A percentile compares a stretch with the other conserved stretches of the same genome.
Conservation (phyloP, 2,888 invertebrate genomes). For the Macrostomum cliftonense region DNA sequence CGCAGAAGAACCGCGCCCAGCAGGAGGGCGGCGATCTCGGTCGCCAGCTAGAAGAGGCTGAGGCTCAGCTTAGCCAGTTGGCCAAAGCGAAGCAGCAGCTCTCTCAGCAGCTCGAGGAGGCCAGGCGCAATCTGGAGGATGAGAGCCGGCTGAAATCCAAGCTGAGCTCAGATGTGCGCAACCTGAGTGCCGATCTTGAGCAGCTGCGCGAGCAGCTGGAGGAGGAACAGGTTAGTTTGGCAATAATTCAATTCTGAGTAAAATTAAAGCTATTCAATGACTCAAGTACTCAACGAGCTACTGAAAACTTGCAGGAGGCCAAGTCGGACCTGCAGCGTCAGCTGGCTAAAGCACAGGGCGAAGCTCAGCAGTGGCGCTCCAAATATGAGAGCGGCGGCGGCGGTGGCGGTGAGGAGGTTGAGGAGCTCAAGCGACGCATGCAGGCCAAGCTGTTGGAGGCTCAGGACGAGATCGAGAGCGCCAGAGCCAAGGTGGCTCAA, state of each 20-base stretch:
- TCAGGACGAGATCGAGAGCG: slow-evolving; percentile 60
- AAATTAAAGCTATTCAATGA: slow-evolving; percentile 2
- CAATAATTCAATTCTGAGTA: neutral
- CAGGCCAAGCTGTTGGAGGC: slow-evolving; percentile 89
- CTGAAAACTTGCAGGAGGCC: slow-evolving; percentile 47
- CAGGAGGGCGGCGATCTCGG: slow-evolving; percentile 89
- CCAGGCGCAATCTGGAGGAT: slow-evolving; percentile 89
- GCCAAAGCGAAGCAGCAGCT: slow-evolving; percentile 76
- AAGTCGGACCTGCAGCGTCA: slow-evolving; percentile 96
- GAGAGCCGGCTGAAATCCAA: slow-evolving; percentile 45
- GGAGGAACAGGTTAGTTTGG: slow-evolving; percentile 76
- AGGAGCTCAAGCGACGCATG: slow-evolving; percentile 46
- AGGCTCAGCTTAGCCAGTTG: slow-evolving; percentile 78
- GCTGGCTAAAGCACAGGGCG: slow-evolving; percentile 92
- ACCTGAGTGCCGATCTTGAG: slow-evolving; percentile 94
- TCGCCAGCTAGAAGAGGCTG: slow-evolving; percentile 91
- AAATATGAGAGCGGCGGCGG: slow-evolving; percentile 77
- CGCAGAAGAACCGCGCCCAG: slow-evolving; percentile 73
- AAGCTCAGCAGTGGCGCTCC: slow-evolving; percentile 87
- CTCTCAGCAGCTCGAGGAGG: slow-evolving; percentile 86
- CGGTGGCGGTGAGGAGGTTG: slow-evolving; percentile 44
- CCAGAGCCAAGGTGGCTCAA: slow-evolving; percentile 9
- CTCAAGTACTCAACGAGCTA: neutral
- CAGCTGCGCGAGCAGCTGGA: slow-evolving; percentile 96
- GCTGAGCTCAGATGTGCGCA: slow-evolving; percentile 64